A percentile compares a stretch with the other conserved stretches of the same genome.
phyloP scores from a whole-genome alignment of 2,113 vertebrate species.

The Stegostoma tigrinum region DNA sequence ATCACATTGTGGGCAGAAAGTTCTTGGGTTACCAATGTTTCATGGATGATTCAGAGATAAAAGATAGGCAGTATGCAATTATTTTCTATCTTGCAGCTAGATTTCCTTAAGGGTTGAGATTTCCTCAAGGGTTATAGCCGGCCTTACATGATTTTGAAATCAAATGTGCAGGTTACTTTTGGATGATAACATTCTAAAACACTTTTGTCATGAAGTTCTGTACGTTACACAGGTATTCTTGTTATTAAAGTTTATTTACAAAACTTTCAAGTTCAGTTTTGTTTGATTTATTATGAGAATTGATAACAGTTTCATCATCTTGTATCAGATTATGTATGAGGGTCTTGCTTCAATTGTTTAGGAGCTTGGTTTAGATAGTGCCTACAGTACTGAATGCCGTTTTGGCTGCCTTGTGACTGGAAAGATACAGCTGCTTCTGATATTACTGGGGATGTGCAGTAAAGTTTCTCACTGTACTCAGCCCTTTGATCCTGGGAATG shows the following conservation, averaged over 20 bases:
- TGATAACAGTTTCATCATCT: not conserved
- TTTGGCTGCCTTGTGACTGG: too few species aligned
- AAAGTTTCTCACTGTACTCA: too few species aligned
- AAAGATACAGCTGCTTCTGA: too few species aligned
- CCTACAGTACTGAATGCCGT: too few species aligned
- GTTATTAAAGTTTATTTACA: not conserved
- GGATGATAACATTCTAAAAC: not conserved
- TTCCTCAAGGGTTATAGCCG: not conserved
- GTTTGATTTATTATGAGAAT: not conserved
- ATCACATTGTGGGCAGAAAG: not conserved
- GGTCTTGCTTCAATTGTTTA: too few species aligned
- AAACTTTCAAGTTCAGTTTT: not conserved
- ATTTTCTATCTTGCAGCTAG: not conserved
- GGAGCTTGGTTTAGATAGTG: too few species aligned
- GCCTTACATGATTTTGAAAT: not conserved
- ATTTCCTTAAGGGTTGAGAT: not conserved
- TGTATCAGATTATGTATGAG: too few species aligned
- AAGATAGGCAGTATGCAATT: not conserved
- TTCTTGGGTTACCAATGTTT: slow-evolving; percentile 25
- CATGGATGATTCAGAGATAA: slow-evolving; percentile 18
- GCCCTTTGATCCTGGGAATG: too few species aligned
- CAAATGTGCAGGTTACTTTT: not conserved
- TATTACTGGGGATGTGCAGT: too few species aligned
- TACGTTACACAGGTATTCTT: not conserved
- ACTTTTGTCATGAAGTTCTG: not conserved